Conservation (phyloP, 2,113 vertebrate genomes). For the Myotis lucifugus region DNA sequence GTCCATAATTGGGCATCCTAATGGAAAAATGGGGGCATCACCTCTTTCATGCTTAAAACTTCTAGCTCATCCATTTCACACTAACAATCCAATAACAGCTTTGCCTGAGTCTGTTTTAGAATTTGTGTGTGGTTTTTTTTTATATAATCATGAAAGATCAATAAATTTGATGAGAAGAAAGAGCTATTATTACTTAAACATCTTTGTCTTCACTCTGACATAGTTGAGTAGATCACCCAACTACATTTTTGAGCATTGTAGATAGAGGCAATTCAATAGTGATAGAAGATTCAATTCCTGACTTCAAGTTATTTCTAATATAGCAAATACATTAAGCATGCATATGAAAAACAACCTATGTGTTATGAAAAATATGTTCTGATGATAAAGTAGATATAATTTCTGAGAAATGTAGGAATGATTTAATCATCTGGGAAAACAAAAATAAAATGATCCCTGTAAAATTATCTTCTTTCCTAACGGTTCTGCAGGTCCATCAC, state of each 20-base stretch:
- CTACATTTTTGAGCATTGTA: neutral
- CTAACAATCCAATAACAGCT: neutral
- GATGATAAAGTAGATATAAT: neutral
- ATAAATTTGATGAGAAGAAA: neutral
- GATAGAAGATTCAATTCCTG: neutral
- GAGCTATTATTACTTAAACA: neutral
- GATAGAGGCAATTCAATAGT: neutral
- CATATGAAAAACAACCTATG: neutral
- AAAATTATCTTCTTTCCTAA: neutral
- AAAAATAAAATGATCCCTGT: neutral
- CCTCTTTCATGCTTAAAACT: neutral
- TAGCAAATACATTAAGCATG: neutral
- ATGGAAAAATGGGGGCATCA: neutral
- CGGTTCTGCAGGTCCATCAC: neutral
- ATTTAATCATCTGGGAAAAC: neutral
- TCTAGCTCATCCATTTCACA: neutral
- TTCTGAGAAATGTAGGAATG: neutral
- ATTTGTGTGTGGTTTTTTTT: neutral
- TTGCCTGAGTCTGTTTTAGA: neutral
- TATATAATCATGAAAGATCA: neutral
- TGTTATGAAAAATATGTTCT: neutral
- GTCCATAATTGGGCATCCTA: neutral
- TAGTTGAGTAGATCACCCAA: neutral
- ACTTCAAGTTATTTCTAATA: neutral
- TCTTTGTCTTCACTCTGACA: neutral